Base-by-base conservation (phyloP, 2,113 vertebrate species). In the Tringa solitaria region DNA sequence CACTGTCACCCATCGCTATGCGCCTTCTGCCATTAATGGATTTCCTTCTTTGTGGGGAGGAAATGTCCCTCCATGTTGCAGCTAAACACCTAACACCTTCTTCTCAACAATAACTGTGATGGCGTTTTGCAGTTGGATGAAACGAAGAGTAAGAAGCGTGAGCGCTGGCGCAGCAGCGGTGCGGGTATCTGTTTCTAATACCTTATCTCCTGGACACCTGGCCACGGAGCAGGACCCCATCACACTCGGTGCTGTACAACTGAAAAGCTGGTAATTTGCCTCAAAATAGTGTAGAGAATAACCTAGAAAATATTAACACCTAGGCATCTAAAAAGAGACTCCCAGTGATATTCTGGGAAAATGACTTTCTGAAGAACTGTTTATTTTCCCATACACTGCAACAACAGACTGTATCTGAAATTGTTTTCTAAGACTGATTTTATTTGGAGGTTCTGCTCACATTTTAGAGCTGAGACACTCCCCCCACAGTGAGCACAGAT, bases 401-500 rank as follows among this genome's bases (percentile, higher is more conserved):
- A 57, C 28, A 93, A 59, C 45, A 89, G 79, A 50, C 28, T 74
- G 9, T 27, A 76, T 72, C 41, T n/a, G 6, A 92, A 82, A 79
- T 48, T 70, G n/a, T 95, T 90, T 84, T 83, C 74, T 85, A 77
- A 54, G 45, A 53, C 23, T 46, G 63, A 68, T 32, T 61, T 76
- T 93, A 87, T 83, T 70, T 70, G 75, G 61, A 78, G 84, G 89
- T 72, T 94, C 35, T 76, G 89, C 68, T 93, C 81, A 67, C 50
- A 87, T 93, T 86, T 83, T 84, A 89, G 75, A 33, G 78, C 57
- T 45, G 57, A 81, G 51, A 75, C 69, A 90, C 85, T 94, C 92
- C 90, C 61, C 86, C 65, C 20, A 10, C 86, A 94, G 96, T 77
- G 96, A 96, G 92, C 89, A 94, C 96, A 95, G 97, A 97, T 97